These are phyloP conservation scores for Phallusia fumigata DNA, from an alignment of 23 tunicate species.

Conservation along the genomic window DNA sequence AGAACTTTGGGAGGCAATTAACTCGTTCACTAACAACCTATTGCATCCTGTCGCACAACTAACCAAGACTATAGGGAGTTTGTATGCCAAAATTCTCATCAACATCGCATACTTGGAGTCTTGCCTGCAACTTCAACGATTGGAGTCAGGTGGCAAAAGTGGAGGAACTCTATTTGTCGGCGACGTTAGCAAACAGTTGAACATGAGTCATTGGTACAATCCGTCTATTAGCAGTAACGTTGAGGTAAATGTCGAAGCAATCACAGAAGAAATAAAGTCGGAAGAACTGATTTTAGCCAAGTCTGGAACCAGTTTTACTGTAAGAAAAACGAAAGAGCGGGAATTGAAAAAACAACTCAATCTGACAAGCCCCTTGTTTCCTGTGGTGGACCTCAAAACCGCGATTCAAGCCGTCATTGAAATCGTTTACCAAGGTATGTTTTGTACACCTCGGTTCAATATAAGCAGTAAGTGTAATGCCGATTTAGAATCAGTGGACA, in stretches of 20 bases:
- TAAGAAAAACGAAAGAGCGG: background rate
- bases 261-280: background rate
- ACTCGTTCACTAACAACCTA: background rate
- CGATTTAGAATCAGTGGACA: no score
- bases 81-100: background rate
- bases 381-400: conserved; percentile 19
- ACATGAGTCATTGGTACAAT: conserved; percentile 47
- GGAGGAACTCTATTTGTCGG: conserved; percentile 23
- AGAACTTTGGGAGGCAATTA: background rate
- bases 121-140: conserved; percentile 9
- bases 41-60: background rate
- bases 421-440: conserved; percentile 30
- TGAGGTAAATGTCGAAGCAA: background rate
- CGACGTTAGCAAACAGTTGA: conserved; percentile 15
- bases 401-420: conserved; percentile 48
- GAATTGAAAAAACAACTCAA: background rate
- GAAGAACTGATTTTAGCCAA: background rate
- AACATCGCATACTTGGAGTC: conserved; percentile 18
- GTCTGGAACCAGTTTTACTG: background rate
- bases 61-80: background rate
- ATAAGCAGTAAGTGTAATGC: no score
- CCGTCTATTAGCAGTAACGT: background rate
- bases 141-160: background rate
- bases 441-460: no score
- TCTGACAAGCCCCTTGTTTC: conserved; percentile 22